phyloP scores from a whole-genome alignment of 2,888 invertebrate species.

The Ctenicera cuprea region DNA sequence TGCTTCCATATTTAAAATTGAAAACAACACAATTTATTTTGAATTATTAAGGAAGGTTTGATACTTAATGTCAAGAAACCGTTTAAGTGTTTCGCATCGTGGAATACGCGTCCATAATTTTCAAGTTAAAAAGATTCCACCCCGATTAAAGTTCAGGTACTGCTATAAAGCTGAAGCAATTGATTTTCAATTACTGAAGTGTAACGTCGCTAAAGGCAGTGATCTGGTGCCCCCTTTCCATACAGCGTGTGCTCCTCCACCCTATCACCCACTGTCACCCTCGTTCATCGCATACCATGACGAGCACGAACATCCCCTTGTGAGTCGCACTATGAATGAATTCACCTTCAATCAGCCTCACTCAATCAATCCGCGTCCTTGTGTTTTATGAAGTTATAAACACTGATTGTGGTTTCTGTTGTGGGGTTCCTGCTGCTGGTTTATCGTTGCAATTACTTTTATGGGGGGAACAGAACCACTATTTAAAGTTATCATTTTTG shows the following conservation, averaged over 20 bases:
- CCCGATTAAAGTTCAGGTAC: constrained; percentile 53
- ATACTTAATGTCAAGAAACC: constrained; percentile 1
- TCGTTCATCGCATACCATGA: constrained; percentile 52
- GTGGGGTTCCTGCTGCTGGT: constrained; percentile 46
- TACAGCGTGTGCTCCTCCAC: constrained; percentile 51
- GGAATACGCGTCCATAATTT: constrained; percentile 33
- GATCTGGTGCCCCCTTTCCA: constrained; percentile 52
- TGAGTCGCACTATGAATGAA: constrained; percentile 55
- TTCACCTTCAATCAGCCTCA: constrained; percentile 62
- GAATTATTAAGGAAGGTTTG: no score
- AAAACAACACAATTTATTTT: no score
- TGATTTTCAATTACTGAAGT: constrained; percentile 63
- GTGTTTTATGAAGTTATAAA: constrained; percentile 65
- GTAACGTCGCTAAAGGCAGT: constrained; percentile 58
- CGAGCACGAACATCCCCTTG: constrained; percentile 54
- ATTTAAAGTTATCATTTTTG: no score
- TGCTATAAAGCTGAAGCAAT: constrained; percentile 58
- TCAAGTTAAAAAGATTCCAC: constrained; percentile 48
- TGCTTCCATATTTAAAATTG: no score
- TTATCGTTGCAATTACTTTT: constrained; percentile 55
- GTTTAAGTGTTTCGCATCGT: background rate
- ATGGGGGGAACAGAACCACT: constrained; percentile 12
- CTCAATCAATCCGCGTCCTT: constrained; percentile 61
- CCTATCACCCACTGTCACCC: constrained; percentile 53
- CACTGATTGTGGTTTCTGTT: constrained; percentile 62